A percentile compares a stretch with the other conserved stretches of the same genome.
Evolutionary conservation across 2,888 invertebrate species (phyloP).

Genomic region (Allacma fusca): DNA sequence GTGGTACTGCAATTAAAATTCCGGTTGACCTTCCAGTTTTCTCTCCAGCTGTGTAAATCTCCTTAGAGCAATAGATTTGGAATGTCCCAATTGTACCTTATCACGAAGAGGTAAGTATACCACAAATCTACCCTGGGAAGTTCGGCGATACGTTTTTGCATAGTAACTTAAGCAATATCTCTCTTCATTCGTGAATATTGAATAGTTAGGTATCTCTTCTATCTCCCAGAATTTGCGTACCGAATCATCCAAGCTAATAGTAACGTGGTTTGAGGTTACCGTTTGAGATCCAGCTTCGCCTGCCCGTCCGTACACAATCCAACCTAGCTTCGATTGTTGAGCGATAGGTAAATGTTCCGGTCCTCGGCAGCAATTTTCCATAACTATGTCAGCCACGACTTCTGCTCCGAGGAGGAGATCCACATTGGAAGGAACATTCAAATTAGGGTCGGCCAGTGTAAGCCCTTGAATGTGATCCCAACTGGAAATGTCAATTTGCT

Average conservation of each 20-base stretch:
- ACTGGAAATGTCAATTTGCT: background rate
- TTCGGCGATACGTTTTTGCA: background rate
- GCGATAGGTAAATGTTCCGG: no score
- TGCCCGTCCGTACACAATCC: no score
- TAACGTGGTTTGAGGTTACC: background rate
- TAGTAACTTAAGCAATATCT: background rate
- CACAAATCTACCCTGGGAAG: background rate
- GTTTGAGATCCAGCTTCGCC: background rate
- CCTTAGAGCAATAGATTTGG: no score
- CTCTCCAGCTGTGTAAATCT: no score
- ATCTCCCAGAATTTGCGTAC: conserved; percentile 23
- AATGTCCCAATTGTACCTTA: no score
- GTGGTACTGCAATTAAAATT: background rate
- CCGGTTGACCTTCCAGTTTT: background rate
- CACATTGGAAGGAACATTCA: conserved; percentile 21
- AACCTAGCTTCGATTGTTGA: no score
- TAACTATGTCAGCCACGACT: no score
- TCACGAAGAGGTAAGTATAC: no score
- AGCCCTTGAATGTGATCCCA: no score
- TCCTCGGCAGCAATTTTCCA: background rate
- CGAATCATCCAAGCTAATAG: background rate
- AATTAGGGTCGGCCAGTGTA: conserved; percentile 32
- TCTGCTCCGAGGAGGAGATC: conserved; percentile 35
- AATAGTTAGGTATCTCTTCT: conserved; percentile 14
- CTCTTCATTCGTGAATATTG: background rate